Evolutionary conservation across 2,888 invertebrate species (phyloP), one percentile per base, ranked within the genome.

Genomic region (Clivina fossor): DNA sequence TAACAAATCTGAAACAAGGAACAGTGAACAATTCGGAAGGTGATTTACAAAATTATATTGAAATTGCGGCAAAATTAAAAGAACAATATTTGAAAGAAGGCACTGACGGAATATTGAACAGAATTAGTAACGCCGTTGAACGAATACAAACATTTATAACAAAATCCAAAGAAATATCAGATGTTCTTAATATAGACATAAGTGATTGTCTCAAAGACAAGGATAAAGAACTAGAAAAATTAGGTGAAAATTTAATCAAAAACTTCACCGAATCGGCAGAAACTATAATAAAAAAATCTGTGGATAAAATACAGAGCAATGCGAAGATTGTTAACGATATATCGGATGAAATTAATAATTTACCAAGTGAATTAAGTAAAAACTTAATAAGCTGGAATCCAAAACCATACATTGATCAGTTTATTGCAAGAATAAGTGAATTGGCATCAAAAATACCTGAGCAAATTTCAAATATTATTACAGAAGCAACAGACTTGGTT

Each of bases 11-110:
- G 9, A 38, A 49, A 38, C 4, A 11, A 38, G 40, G 40, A 18
- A 26, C 28, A n/a, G 30, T 38, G 30, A 30, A 28, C 13, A 33
- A 26, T 16, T 49, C 49, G 16, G 38, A 40, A 49, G 28, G 4
- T 15, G 26, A 49, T 28, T 26, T 49, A 11, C 20, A 33, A 33
- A 33, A 47, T 11, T 47, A 8, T 33, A 20, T 47, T 3, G 20
- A 47, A 8, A 4, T 47, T 9, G 33, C 33, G n/a, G 7, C 9
- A 11, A 33, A 47, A 47, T 13, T 47, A 47, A 18, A 47, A 33
- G 40, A 38, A 18, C 30, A 40, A 19, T 49, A 49, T 49, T 16
- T 49, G 2, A 30, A 49, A 28, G 19, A 37, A 11, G 49, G 38
- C 11, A 38, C n/a, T 8, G 28, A 38, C 3, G 30, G 28, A 38